phyloP scores from a whole-genome alignment of 2,797 vertebrate species.

The Tragopan temminckii region DNA sequence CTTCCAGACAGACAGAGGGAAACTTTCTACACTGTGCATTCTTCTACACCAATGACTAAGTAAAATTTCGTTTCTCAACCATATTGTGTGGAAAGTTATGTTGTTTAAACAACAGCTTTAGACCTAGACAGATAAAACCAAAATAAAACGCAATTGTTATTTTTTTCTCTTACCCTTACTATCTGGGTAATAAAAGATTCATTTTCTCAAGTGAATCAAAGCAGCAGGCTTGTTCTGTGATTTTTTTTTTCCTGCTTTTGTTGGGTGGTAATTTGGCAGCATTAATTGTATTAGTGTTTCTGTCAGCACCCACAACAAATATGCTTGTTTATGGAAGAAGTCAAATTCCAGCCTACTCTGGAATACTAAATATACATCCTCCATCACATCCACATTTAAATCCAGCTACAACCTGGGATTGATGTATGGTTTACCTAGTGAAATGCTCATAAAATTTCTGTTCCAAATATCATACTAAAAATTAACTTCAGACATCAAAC shows the following conservation, averaged over 20 bases:
- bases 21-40: neutral
- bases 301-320: conserved; percentile 60
- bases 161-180: neutral
- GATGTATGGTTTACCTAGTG: neutral
- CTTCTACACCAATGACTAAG: neutral
- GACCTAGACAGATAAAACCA: neutral
- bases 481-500: conserved; percentile 30
- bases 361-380: conserved; percentile 50
- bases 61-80: neutral
- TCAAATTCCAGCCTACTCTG: conserved; percentile 38
- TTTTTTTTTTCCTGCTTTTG: neutral
- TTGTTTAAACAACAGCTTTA: conserved; percentile 37
- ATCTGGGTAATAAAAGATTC: neutral
- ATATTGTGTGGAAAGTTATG: neutral
- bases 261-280: conserved; percentile 4
- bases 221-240: neutral
- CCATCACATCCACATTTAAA: conserved; percentile 50
- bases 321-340: conserved; percentile 40
- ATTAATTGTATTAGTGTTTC: conserved; percentile 42
- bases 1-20: neutral
- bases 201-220: conserved; percentile 7
- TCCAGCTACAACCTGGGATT: conserved; percentile 55
- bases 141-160: neutral
- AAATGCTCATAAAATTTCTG: conserved; percentile 44
- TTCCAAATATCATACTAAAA: conserved; percentile 40